Evolutionary conservation across 1,140 invertebrate genomes (phyloP).

Genomic region (Eulimnadia texana): DNA sequence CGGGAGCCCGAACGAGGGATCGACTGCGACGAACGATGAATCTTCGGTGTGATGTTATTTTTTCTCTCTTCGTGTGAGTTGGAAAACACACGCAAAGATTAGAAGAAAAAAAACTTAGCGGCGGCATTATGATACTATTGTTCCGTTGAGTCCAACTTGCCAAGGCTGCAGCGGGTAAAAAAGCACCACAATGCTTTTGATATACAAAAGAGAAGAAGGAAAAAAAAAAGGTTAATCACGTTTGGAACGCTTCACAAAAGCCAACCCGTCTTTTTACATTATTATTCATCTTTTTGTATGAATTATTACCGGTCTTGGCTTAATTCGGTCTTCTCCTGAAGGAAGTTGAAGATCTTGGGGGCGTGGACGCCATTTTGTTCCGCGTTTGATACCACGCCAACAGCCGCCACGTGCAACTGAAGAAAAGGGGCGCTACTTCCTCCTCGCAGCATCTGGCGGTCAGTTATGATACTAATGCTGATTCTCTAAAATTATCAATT

Average conservation of each 20-base stretch:
- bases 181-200: conserved; percentile 4
- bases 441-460: conserved; percentile 1
- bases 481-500: neutral
- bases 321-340: conserved; percentile 1
- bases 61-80: neutral
- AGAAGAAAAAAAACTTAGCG: too few relatives aligned
- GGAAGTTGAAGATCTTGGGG: neutral
- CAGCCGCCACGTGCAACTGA: conserved; percentile 1
- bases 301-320: neutral
- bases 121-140: neutral
- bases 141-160: conserved; percentile 7
- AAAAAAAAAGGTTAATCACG: neutral
- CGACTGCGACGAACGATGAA: too few relatives aligned
- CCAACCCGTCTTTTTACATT: neutral
- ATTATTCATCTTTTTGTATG: neutral
- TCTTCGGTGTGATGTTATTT: neutral
- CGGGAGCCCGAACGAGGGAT: too few relatives aligned
- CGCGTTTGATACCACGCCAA: neutral
- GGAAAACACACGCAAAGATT: too few relatives aligned
- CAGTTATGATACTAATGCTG: conserved; percentile 4
- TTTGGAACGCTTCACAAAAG: too few relatives aligned
- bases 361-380: neutral
- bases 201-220: too few relatives aligned
- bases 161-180: conserved; percentile 5
- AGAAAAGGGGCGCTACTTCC: neutral